phyloP scores from a whole-genome alignment of 2,113 vertebrate species.

The Callospermophilus lateralis region DNA sequence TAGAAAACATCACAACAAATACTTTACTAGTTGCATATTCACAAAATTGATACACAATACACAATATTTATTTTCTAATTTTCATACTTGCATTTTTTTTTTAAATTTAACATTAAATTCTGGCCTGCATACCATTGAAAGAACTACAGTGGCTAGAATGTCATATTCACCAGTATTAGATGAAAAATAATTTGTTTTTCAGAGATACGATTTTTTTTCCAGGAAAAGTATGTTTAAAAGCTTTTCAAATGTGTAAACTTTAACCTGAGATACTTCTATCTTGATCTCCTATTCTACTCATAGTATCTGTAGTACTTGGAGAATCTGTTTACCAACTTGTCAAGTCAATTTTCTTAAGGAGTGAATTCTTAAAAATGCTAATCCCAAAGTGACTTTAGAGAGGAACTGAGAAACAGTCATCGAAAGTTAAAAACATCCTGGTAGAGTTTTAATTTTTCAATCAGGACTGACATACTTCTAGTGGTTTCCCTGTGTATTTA shows the following conservation, averaged over 20 bases:
- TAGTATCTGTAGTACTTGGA: not conserved
- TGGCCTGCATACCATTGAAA: not conserved
- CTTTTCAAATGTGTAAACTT: not conserved
- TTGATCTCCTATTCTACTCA: not conserved
- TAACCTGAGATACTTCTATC: not conserved
- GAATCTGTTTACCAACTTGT: not conserved
- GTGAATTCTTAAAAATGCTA: not conserved
- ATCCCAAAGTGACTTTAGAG: not conserved
- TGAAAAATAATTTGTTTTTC: not conserved
- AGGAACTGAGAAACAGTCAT: not conserved
- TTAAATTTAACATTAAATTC: not conserved
- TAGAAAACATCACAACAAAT: not conserved
- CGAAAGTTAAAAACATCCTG: not conserved
- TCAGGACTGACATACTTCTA: not conserved
- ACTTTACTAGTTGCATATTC: not conserved
- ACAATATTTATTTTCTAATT: not conserved
- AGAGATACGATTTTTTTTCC: not conserved
- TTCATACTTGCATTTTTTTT: not conserved
- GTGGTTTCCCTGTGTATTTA: not conserved
- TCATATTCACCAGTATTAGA: not conserved
- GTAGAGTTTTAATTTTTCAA: not conserved
- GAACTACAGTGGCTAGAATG: not conserved
- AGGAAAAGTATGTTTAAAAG: not conserved
- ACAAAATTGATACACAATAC: not conserved
- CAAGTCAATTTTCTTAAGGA: slow-evolving; percentile 13